Base-by-base conservation (phyloP, 2,113 vertebrate species). In the Romanogobio albipinnatus region DNA sequence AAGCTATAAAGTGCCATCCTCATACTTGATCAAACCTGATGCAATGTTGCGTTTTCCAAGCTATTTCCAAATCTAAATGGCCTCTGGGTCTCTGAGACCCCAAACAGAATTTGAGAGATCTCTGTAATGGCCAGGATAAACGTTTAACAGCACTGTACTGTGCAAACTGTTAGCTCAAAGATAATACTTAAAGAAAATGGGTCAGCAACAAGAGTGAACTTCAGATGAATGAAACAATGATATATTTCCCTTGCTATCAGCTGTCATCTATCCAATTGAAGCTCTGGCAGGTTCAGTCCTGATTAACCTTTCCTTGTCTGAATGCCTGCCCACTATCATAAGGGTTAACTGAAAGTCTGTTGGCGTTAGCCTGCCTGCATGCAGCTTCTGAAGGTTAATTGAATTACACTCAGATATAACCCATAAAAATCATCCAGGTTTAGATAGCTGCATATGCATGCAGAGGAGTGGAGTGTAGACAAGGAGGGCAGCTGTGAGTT, bases 321-420 rank as follows among this genome's bases (percentile, higher is more conserved):
- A 77, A 59, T 39, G 70, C 43, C 39, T 59, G 19, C 33, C n/a
- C 3, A 7, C 17, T 68, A 19, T 19, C 17, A n/a, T 24, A 77
- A 15, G 74, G 36, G 9, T 5, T 39, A 59, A 80, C 39, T 17
- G 71, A 36, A 59, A 53, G 45, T 7, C 76, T 51, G 17, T 13
- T 13, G 5, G 14, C 70, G 11, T 70, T 76, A 36, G 9, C 75
- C 47, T 66, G 76, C 76, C 75, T 61, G 22, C 58, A 61, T 61
- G 13, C 39, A 47, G 22, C 39, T 24, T 47, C n/a, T 7, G 22
- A 73, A 73, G 70, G 70, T 73, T 88, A 90, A 90, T 89, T 89
- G 87, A 84, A 84, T 49, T 81, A 78, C 87, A 84, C 64, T 47
- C 53, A 33, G 83, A 76, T 45, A 68, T 29, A 82, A 71, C 71